Base-by-base conservation (phyloP, 2,888 invertebrate species). In the Hirtodrosophila duncani region DNA sequence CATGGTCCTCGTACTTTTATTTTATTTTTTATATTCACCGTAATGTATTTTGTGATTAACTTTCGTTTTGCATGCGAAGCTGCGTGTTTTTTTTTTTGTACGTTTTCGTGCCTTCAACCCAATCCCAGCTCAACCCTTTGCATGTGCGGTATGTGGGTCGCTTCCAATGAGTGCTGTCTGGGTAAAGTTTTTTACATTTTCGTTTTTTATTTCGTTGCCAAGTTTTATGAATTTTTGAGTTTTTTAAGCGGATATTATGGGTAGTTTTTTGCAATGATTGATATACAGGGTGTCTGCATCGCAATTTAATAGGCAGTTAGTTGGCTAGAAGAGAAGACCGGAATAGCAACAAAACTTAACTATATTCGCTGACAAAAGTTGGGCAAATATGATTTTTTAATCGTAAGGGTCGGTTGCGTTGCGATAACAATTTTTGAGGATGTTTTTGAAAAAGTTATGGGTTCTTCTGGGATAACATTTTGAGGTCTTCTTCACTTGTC, bases 31-130 rank as follows among this genome's bases (percentile, higher is more conserved):
- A 60, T 52, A 58, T 50, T 63, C 61, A 52, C 59, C 71, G 62
- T 69, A 70, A 66, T 71, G 61, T 67, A 60, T 67, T 80, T 82
- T 66, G 67, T 80, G 84, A 84, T 83, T 81, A 81, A 81, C 81
- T 82, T 77, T 80, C 63, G 65, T 68, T 69, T 65, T 74, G 77
- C 81, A 78, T 80, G 83, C 82, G 57, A 79, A 50, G 49, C 58
- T 74, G 44, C 48, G 59, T 58, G 55, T 63, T 67, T 63, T 67
- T 57, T 56, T 50, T 44, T 45, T 37, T 23, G 33, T 56, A 17
- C 53, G 63, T 24, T 49, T 55, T 62, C 42, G 36, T 52, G 20
- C 13, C 39, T 37, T 29, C 29, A 33, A 48, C 71, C 59, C 61
- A 70, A 60, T 57, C 56, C 39, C 27, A 52, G 49, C 75, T 74